Conservation (phyloP, 2,113 vertebrate genomes). For the Grantiella picta region DNA sequence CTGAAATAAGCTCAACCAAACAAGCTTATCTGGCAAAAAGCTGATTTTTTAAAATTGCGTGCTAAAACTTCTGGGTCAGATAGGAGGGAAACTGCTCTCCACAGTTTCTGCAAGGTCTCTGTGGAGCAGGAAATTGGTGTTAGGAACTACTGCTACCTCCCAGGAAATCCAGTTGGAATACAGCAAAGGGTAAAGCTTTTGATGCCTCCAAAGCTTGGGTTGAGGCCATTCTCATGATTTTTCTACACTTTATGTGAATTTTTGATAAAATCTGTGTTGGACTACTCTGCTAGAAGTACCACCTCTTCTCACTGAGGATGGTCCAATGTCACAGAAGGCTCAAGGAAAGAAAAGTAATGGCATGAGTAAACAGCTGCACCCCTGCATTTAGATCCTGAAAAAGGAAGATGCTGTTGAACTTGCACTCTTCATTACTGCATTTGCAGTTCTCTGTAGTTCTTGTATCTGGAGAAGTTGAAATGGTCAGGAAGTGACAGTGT, state of each 20-base stretch:
- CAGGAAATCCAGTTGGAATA: neutral
- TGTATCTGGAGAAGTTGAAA: neutral
- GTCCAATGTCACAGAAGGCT: neutral
- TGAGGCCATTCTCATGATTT: neutral
- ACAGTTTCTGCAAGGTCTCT: neutral
- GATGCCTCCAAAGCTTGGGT: neutral
- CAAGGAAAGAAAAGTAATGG: neutral
- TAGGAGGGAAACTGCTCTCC: neutral
- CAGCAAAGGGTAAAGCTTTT: neutral
- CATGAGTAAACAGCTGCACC: neutral
- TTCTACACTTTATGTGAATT: neutral
- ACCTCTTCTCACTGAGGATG: neutral
- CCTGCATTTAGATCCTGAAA: neutral
- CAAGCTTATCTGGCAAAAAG: neutral
- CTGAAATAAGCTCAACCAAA: neutral
- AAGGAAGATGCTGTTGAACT: neutral
- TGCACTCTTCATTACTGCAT: neutral
- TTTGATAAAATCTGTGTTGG: neutral
- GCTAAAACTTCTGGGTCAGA: neutral
- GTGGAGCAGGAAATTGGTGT: neutral
- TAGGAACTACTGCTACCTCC: neutral
- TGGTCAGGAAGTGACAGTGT: neutral
- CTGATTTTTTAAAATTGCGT: neutral
- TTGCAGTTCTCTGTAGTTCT: neutral
- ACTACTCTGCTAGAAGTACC: neutral